Evolutionary conservation across 2,113 vertebrate genomes (phyloP), one percentile per base, ranked within the genome.

Genomic region (Cryptomyrus ogoouensis): DNA sequence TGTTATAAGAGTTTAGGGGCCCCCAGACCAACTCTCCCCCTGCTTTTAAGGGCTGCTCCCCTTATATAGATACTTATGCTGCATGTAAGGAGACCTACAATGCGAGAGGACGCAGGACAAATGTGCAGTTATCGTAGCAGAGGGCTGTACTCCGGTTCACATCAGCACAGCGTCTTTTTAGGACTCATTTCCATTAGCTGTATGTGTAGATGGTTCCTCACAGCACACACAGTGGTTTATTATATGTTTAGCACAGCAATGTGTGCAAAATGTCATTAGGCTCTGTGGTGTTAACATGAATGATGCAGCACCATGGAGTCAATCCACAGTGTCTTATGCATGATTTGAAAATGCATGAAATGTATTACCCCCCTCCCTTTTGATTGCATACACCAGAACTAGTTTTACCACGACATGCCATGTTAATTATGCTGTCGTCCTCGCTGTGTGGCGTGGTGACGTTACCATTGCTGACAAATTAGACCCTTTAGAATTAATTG

Each of bases 191-290:
- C 42, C 9, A 13, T 66, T 19, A 10, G 58, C 3, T 27, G 58
- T 46, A 44, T 56, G 88, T n/a, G 17, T 12, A 31, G 52, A 39
- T 62, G 52, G 56, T 47, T 10, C 24, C 80, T 27, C 46, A 46
- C 77, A 27, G 50, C 27, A 13, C 39, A 86, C 58, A 86, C n/a
- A 42, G 56, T 39, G 58, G 89, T 90, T 90, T 87, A 77, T n/a
- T 88, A 35, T 88, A 44, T 10, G 77, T 80, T 80, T 56, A 66
- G 31, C 42, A 27, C 83, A 15, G 56, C 42, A 84, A 8, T n/a
- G 47, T 88, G 87, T 21, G 10, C 50, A 49, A 49, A 88, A 88
- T 84, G 39, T 58, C 49, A 83, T 58, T 83, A 88, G 87, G 3
- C 90, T 39, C 17, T 50, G 44, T 80, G 50, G 12, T 83, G 35